phyloP scores from a whole-genome alignment of 2,888 invertebrate species.

The Noctuana brunneofusca region DNA sequence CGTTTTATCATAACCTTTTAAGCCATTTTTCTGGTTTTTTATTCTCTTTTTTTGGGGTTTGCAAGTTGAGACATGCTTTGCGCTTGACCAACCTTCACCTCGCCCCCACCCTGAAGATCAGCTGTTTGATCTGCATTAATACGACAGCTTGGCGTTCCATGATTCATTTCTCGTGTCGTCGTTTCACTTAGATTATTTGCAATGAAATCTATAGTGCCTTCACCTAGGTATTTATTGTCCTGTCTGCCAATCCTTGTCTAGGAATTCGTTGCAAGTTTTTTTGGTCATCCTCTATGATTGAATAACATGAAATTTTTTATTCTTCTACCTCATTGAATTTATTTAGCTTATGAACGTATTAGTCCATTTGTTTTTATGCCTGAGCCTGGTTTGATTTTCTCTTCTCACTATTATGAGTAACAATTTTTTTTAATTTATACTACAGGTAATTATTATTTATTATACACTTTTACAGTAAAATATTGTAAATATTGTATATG shows the following conservation, averaged over 20 bases:
- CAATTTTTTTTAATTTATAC: background rate
- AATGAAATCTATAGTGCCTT: conserved; percentile 55
- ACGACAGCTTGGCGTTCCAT: conserved; percentile 63
- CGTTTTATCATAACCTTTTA: conserved; percentile 48
- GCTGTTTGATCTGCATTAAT: conserved; percentile 64
- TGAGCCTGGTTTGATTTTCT: conserved; percentile 3
- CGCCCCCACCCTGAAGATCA: conserved; percentile 58
- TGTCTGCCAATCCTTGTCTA: conserved; percentile 51
- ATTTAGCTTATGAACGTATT: conserved; percentile 36
- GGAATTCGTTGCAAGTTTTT: conserved; percentile 57
- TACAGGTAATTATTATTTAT: no score
- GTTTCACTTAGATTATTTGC: conserved; percentile 52
- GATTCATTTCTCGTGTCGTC: conserved; percentile 75
- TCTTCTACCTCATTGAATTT: conserved; percentile 40
- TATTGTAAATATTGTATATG: no score
- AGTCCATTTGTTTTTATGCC: conserved; percentile 10
- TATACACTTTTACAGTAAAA: no score
- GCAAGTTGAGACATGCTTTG: conserved; percentile 60
- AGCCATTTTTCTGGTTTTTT: conserved; percentile 41
- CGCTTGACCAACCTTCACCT: conserved; percentile 58
- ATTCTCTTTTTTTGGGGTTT: conserved; percentile 37
- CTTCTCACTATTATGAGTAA: background rate
- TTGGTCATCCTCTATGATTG: conserved; percentile 49
- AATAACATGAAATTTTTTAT: conserved; percentile 46
- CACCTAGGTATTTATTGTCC: conserved; percentile 56